A percentile compares a stretch with the other conserved stretches of the same genome.
These are phyloP conservation scores for Troides oblongomaculatus DNA, from an alignment of 2,888 invertebrate genomes.

Conservation along the genomic window DNA sequence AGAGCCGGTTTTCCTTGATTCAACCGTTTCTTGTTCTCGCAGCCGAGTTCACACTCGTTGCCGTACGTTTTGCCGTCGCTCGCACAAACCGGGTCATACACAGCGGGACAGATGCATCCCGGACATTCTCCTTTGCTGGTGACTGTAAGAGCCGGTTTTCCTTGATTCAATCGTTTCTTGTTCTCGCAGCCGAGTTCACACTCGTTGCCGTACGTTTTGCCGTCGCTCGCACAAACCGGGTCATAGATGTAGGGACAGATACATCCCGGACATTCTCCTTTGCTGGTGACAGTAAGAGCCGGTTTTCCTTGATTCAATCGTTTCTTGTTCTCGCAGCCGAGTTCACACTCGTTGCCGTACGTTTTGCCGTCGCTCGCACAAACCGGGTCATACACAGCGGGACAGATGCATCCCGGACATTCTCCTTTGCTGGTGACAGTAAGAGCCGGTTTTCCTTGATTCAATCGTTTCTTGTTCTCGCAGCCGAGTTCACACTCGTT, in stretches of 20 bases:
- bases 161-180: not conserved
- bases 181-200: constrained; percentile 34
- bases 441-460: constrained; percentile 17
- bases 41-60: constrained; percentile 33
- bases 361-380: constrained; percentile 44
- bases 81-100: not conserved
- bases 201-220: constrained; percentile 39
- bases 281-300: not conserved
- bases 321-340: constrained; percentile 28
- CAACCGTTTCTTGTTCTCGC: not conserved
- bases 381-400: constrained; percentile 33
- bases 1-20: not conserved
- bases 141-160: not conserved
- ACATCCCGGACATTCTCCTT: constrained; percentile 28
- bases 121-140: not conserved
- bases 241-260: constrained; percentile 14
- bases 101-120: not conserved
- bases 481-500: constrained; percentile 42
- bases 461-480: constrained; percentile 27
- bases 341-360: constrained; percentile 36
- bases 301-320: not conserved
- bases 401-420: constrained; percentile 32
- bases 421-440: constrained; percentile 20
- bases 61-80: constrained; percentile 38
- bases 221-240: constrained; percentile 40